phyloP scores from a whole-genome alignment of 1,140 invertebrate genomes.

The Probaryconus sp. region DNA sequence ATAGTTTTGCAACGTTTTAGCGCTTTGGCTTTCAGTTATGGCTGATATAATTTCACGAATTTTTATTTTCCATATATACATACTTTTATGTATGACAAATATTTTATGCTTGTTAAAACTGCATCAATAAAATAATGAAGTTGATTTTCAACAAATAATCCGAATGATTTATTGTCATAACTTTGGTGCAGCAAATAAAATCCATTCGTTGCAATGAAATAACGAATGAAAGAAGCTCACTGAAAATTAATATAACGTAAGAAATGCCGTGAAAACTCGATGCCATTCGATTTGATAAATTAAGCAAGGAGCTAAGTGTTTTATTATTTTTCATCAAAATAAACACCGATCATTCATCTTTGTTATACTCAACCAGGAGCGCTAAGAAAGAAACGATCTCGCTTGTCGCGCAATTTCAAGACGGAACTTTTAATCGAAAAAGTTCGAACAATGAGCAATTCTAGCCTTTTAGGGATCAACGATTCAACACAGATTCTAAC shows the following conservation, averaged over 20 bases:
- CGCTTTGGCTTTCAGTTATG: too few relatives aligned
- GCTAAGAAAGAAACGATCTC: slow-evolving; percentile 45
- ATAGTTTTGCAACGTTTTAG: too few relatives aligned
- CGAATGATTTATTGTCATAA: too few relatives aligned
- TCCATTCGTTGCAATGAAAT: too few relatives aligned
- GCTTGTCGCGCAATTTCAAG: slow-evolving; percentile 31
- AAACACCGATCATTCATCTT: slow-evolving; percentile 24
- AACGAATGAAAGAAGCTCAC: slow-evolving; percentile 14
- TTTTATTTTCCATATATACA: too few relatives aligned
- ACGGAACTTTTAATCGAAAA: slow-evolving; percentile 63
- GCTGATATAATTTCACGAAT: too few relatives aligned
- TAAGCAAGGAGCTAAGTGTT: slow-evolving; percentile 13
- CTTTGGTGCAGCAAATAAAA: too few relatives aligned
- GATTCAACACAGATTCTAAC: slow-evolving; percentile 21
- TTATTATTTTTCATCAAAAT: slow-evolving; percentile 27
- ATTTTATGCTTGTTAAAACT: too few relatives aligned
- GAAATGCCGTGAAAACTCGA: neutral
- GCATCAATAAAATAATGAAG: too few relatives aligned
- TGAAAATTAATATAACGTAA: slow-evolving; percentile 23
- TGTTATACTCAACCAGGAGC: neutral
- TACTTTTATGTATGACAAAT: too few relatives aligned
- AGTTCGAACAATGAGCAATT: slow-evolving; percentile 25
- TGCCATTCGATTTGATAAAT: slow-evolving; percentile 17
- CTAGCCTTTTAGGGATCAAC: slow-evolving; percentile 8
- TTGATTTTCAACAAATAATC: too few relatives aligned